These are phyloP conservation scores for Pelvicachromis taeniatus DNA, from an alignment of 2,113 vertebrate genomes.

Conservation along the genomic window DNA sequence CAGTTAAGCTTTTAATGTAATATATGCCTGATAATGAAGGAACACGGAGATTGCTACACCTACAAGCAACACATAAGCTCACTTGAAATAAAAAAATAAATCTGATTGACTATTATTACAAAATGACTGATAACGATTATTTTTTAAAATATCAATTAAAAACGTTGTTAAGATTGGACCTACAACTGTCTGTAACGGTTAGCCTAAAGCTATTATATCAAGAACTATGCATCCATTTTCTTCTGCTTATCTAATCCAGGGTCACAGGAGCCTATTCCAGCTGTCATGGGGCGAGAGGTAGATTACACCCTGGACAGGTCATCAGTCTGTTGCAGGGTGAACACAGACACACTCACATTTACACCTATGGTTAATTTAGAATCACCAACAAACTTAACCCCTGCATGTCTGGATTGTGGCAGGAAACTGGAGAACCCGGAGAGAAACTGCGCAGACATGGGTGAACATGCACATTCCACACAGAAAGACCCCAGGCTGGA, in stretches of 20 bases:
- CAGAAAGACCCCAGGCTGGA: neutral
- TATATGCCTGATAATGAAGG: neutral
- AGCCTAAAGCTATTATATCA: neutral
- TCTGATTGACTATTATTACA: neutral
- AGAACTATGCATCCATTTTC: neutral
- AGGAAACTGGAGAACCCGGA: neutral
- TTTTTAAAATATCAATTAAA: neutral
- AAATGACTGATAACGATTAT: neutral
- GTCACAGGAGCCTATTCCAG: neutral
- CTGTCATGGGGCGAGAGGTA: neutral
- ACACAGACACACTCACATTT: neutral
- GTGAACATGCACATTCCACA: neutral
- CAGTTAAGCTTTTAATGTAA: constrained; percentile 13
- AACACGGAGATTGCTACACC: neutral
- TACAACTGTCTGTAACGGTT: neutral
- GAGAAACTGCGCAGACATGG: neutral
- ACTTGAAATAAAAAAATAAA: neutral
- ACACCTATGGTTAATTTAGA: neutral
- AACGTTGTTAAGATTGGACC: neutral
- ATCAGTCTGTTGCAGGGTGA: neutral
- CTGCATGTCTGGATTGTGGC: neutral
- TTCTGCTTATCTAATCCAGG: neutral
- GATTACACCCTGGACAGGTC: neutral
- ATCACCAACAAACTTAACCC: neutral
- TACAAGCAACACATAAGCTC: neutral